Conservation (phyloP, 2,113 vertebrate species). For the Menura novaehollandiae region DNA sequence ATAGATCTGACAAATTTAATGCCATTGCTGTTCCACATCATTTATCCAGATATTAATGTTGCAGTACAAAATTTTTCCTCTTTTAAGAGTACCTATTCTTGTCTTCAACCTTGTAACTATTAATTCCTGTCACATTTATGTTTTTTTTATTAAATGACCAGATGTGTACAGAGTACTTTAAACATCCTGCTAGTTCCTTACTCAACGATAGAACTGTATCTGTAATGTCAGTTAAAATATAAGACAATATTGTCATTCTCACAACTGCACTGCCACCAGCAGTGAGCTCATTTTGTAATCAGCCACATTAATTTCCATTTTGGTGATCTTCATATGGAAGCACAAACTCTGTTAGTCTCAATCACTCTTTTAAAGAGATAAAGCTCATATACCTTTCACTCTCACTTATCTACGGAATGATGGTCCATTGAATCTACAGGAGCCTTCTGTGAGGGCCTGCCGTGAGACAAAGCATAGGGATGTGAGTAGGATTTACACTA, state of each 20-base stretch:
- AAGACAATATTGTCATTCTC: background rate
- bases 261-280: background rate
- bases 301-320: background rate
- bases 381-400: background rate
- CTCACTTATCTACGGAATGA: background rate
- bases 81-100: background rate
- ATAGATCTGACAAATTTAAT: background rate
- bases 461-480: background rate
- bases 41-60: background rate
- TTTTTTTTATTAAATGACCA: background rate
- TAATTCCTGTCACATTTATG: background rate
- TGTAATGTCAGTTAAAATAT: background rate
- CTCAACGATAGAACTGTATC: background rate
- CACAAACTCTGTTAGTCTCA: background rate
- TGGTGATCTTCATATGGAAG: background rate
- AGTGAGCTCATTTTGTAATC: background rate
- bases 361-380: background rate
- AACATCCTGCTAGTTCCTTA: background rate
- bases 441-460: background rate
- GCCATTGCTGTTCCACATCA: fast-evolving
- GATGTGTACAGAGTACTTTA: background rate
- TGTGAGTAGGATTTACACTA: background rate
- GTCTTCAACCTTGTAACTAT: background rate
- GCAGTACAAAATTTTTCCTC: background rate
- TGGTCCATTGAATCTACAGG: background rate